phyloP scores from a whole-genome alignment of 1,140 invertebrate genomes.

The Ceratitis capitata region DNA sequence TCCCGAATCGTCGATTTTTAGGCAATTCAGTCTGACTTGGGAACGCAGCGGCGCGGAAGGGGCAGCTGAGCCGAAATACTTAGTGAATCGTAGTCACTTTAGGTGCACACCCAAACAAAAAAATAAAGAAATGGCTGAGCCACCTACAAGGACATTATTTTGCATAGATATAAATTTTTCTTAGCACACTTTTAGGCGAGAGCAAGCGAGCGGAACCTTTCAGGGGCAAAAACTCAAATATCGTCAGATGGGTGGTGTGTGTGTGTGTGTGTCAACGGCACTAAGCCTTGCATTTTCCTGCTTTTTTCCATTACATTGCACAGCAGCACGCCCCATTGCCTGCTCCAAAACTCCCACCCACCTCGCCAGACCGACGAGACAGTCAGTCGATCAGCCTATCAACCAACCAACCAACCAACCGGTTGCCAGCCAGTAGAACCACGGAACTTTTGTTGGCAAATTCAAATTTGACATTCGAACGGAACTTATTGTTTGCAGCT shows the following conservation, averaged over 20 bases:
- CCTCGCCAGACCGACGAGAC: too few species aligned
- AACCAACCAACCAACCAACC: not conserved
- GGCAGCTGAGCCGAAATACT: not conserved
- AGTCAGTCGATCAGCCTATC: not conserved
- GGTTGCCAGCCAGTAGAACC: too few species aligned
- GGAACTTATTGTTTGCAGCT: not conserved
- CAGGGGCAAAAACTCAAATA: not conserved
- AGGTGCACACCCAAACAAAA: not conserved
- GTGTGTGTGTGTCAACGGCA: too few species aligned
- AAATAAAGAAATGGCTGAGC: not conserved
- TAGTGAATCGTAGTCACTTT: not conserved
- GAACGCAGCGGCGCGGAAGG: not conserved
- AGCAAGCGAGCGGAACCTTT: not conserved
- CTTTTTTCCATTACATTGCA: not conserved
- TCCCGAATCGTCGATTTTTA: not conserved
- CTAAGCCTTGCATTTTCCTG: not conserved
- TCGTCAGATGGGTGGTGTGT: not conserved
- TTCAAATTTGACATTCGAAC: constrained; percentile 16
- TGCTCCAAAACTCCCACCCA: not conserved
- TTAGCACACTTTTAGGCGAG: not conserved
- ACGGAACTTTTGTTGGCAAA: constrained; percentile 14
- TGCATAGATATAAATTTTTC: not conserved
- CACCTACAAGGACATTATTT: not conserved
- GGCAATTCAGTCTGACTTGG: not conserved
- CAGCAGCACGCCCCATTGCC: constrained; percentile 7